Evolutionary conservation across 2,113 vertebrate species (phyloP), one percentile per base, ranked within the genome.

Genomic region (Cercocebus atys): DNA sequence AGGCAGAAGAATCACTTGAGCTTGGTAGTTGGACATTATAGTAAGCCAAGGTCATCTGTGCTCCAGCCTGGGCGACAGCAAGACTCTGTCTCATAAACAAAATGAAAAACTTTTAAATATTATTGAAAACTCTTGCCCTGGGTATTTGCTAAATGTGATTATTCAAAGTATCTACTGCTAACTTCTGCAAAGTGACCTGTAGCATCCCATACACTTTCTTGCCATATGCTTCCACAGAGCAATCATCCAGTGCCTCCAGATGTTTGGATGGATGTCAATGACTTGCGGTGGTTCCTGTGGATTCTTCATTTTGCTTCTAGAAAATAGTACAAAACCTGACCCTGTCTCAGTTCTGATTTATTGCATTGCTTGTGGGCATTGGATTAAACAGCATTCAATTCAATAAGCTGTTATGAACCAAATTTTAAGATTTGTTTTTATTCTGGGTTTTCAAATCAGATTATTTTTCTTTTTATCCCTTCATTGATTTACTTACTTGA

Each of bases 261-360:
- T 38, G 59, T 90, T 57, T 66, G 30, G 11, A 72, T 88, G 23
- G 38, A 40, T 91, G 25, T 79, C 73, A 88, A 76, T 83, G 50
- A 80, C 52, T 47, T 84, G 4, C 35, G 35, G 12, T 95, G 43
- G 6, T 93, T 93, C 27, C 25, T 57, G 13, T 35, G n/a, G 82
- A 66, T 81, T 96, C 40, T 96, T 86, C 22, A 90, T 92, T 81
- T 92, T 93, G 43, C 68, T 9, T 95, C 35, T 89, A 32, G 90
- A 70, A 82, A 82, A 27, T 80, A 82, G 81, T 64, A 45, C 10
- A 87, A 52, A 93, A 27, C 70, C 12, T 87, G 75, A 81, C 52
- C 5, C 75, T 59, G 8, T 82, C 12, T 79, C 14, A 88, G 17
- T 72, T 83, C n/a, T 79, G 50, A 25, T 81, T 92, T 79, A 92